Conservation (phyloP, 92 coral and sea anemone genomes). For the Parazoanthus darwini region DNA sequence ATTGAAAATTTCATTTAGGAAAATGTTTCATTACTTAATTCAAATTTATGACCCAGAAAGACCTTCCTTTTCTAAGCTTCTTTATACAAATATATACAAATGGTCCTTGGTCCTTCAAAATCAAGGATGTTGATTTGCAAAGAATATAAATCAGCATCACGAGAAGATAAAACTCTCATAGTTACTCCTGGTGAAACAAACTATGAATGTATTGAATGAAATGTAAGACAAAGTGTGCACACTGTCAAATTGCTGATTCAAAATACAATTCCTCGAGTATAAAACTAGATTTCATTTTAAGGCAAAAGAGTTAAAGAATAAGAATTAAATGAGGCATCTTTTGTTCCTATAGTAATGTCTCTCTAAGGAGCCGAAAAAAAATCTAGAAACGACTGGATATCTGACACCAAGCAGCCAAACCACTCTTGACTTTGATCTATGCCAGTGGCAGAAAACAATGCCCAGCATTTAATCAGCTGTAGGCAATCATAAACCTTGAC, state of each 20-base stretch:
- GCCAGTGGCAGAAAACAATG: too few relatives aligned
- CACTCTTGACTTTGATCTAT: too few relatives aligned
- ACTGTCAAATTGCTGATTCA: conserved; percentile 12
- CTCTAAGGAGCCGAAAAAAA: not conserved
- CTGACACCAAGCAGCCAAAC: too few relatives aligned
- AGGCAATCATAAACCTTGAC: too few relatives aligned
- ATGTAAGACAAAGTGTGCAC: not conserved
- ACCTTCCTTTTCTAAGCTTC: not conserved
- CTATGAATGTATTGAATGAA: not conserved
- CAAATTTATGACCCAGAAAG: conserved; percentile 25
- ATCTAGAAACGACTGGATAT: too few relatives aligned
- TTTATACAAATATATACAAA: conserved; percentile 46
- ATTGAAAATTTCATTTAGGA: conserved; percentile 9
- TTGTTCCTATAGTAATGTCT: not conserved
- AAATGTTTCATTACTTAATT: not conserved
- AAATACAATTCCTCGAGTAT: conserved; percentile 6
- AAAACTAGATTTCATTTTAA: conserved; percentile 5
- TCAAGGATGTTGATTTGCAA: not conserved
- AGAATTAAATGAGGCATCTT: not conserved
- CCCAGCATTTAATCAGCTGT: too few relatives aligned
- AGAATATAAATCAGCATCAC: not conserved
- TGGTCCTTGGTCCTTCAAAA: conserved; percentile 31
- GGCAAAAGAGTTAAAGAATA: not conserved
- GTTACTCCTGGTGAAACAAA: not conserved
- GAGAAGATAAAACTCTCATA: not conserved